Evolutionary conservation across 2,113 vertebrate genomes (phyloP).

Genomic region (Apteryx mantelli): DNA sequence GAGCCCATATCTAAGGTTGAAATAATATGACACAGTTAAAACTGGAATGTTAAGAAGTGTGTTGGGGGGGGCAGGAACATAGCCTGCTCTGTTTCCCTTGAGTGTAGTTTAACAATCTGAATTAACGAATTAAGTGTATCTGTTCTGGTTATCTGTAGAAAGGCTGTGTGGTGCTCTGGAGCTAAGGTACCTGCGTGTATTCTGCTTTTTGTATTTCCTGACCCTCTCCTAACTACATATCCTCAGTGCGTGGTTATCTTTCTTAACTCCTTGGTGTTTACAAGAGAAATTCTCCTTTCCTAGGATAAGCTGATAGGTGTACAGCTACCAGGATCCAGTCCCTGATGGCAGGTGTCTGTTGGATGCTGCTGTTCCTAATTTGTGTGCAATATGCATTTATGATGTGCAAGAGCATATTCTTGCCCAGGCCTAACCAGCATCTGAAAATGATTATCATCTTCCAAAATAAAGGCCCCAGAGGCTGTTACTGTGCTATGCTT

Average conservation of each 20-base stretch:
- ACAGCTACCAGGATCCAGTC: neutral
- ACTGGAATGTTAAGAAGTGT: neutral
- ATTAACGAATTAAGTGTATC: neutral
- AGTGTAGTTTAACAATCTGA: neutral
- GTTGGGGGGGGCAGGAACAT: rapidly evolving
- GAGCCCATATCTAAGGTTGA: neutral
- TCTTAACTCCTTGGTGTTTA: too few species aligned
- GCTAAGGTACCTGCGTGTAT: neutral
- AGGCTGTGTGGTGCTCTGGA: neutral
- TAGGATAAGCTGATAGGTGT: rapidly evolving
- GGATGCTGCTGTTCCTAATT: neutral
- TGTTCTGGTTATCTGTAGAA: neutral
- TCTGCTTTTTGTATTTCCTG: neutral
- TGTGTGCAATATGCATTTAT: rapidly evolving
- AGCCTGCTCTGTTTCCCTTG: rapidly evolving
- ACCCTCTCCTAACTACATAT: neutral
- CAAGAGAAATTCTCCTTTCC: neutral
- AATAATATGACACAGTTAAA: neutral
- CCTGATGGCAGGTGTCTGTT: neutral
- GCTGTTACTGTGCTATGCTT: neutral
- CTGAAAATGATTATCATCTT: neutral
- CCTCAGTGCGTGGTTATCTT: rapidly evolving
- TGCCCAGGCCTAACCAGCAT: neutral
- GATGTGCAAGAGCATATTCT: neutral
- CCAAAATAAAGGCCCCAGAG: neutral